phyloP scores from a whole-genome alignment of 2,888 invertebrate species.

The Prosopocoilus inquinatus region DNA sequence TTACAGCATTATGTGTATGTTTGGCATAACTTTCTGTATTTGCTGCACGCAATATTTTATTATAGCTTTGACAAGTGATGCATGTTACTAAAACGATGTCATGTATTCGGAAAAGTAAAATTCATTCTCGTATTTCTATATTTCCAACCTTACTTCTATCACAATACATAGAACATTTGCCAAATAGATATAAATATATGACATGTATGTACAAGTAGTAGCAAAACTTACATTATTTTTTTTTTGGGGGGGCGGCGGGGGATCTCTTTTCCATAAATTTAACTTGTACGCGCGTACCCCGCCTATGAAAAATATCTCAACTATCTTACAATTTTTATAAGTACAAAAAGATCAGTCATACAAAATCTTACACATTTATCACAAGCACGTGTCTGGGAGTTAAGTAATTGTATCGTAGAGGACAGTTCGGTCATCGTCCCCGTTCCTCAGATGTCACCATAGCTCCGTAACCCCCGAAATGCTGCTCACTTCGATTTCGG shows the following conservation, averaged over 20 bases:
- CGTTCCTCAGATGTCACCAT: conserved; percentile 66
- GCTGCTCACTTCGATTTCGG: conserved; percentile 61
- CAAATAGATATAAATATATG: conserved; percentile 38
- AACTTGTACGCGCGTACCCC: background rate
- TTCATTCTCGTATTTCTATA: conserved; percentile 16
- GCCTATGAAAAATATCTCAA: conserved; percentile 20
- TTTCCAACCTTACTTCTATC: conserved; percentile 28
- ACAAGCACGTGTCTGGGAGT: conserved; percentile 24
- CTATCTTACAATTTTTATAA: conserved; percentile 11
- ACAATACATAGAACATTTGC: conserved; percentile 34
- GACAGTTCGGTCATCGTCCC: conserved; percentile 54
- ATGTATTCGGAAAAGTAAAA: background rate
- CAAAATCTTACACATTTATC: conserved; percentile 30
- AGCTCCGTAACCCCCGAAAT: conserved; percentile 63
- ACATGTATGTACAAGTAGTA: conserved; percentile 43
- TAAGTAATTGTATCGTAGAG: conserved; percentile 32
- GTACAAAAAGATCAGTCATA: conserved; percentile 23
- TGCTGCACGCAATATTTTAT: no score
- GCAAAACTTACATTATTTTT: conserved; percentile 38
- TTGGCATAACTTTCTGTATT: no score
- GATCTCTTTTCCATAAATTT: background rate
- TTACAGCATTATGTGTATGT: no score
- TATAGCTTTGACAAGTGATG: no score
- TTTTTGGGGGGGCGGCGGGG: background rate
- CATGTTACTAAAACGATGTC: background rate